Base-by-base conservation (phyloP, 2,113 vertebrate genomes). In the Montifringilla adamsi region DNA sequence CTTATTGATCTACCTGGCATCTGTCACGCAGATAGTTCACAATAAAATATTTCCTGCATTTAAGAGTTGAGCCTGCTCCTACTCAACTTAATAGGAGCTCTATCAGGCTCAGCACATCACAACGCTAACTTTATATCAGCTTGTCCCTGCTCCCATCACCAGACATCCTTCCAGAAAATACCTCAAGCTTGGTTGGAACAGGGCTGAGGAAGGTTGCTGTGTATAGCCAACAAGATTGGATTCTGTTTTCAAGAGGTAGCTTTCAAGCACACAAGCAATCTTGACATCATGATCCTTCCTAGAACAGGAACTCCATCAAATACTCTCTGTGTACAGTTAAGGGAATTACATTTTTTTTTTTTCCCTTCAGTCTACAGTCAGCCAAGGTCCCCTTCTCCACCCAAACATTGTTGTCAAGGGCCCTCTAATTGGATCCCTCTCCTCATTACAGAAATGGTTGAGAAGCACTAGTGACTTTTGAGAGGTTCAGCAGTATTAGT, bases 21-120 rank as follows among this genome's bases (percentile, higher is more conserved):
- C 69, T 95, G 87, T 86, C 87, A 92, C 64, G 70, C 74, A 76
- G 95, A 94, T 84, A 93, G 83, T 11, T 95, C 83, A 70, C 70
- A 94, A 87, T 92, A 92, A 94, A 96, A 73, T 90, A 95, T 90
- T 90, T 90, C 88, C 83, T 64, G 49, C 83, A 76, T 94, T 94
- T 96, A 96, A 96, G 73, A 72, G 44, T 23, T 4, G 15, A 93
- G 84, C 26, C 79, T 78, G 68, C 72, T 93, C 87, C 69, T 49
- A 66, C 41, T 91, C 80, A 77, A 47, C 92, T 93, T 89, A 94
- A 76, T 20, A 74, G 59, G 39, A 67, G 82, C 10, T 84, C 82
- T 87, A 56, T 74, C 67, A 86, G 58, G 60, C 85, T 95, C 55
- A 75, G 81, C 66, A 76, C 44, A 95, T 47, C 72, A 59, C 76